phyloP scores from a whole-genome alignment of 2,797 vertebrate genomes.

The Chiloscyllium punctatum region DNA sequence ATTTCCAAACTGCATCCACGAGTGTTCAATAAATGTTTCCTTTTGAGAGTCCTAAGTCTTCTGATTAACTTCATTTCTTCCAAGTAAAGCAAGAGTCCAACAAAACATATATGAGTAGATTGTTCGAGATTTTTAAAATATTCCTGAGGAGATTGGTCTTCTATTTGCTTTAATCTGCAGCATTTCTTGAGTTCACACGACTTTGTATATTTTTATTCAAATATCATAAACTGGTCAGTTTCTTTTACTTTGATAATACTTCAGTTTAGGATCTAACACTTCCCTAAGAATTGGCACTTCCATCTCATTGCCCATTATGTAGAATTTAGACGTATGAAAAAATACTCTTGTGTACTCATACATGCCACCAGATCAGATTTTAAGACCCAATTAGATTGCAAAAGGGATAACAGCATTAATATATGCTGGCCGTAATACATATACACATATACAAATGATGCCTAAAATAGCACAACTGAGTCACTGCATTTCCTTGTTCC shows the following conservation, averaged over 20 bases:
- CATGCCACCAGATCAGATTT: slow-evolving; percentile 33
- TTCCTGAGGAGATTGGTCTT: slow-evolving; percentile 20
- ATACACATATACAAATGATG: too few species aligned
- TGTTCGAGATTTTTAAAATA: not conserved
- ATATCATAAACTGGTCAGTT: slow-evolving; percentile 20
- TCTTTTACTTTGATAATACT: slow-evolving; percentile 10
- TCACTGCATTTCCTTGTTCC: too few species aligned
- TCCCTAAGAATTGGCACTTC: not conserved
- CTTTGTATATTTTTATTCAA: slow-evolving; percentile 25
- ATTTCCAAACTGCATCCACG: slow-evolving; percentile 25
- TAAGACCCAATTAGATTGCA: slow-evolving; percentile 14
- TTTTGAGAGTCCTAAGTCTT: slow-evolving; percentile 34
- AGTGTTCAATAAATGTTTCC: slow-evolving; percentile 35
- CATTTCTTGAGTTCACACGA: slow-evolving; percentile 13
- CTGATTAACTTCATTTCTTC: slow-evolving; percentile 37
- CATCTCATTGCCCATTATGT: slow-evolving; percentile 3
- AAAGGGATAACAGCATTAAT: not conserved
- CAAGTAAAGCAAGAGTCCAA: slow-evolving; percentile 35
- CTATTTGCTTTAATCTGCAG: slow-evolving; percentile 21
- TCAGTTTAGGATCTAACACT: not conserved
- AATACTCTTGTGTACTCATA: slow-evolving; percentile 19
- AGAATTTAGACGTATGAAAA: not conserved
- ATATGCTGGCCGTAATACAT: not conserved
- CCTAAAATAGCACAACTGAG: slow-evolving; percentile 16
- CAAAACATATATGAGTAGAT: not conserved